Evolutionary conservation across 2,888 invertebrate species (phyloP).

Genomic region (Pecten maximus): DNA sequence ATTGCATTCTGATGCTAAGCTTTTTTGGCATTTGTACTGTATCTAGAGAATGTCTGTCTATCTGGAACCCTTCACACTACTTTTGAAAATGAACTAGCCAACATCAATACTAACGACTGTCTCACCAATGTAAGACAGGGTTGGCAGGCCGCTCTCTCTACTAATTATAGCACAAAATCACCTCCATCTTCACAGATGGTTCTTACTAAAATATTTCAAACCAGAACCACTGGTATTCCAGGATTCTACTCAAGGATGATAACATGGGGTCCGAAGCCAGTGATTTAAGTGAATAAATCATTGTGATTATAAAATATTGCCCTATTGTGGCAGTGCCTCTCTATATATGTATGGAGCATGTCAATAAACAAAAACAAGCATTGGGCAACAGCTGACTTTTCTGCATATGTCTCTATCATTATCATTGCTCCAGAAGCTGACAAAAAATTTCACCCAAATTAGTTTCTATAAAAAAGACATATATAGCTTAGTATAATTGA

Average conservation of each 20-base stretch:
- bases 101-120: neutral
- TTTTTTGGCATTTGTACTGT: slow-evolving; percentile 23
- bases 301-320: too few species aligned
- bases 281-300: too few species aligned
- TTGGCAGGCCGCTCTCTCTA: neutral
- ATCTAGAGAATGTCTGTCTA: slow-evolving; percentile 22
- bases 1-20: slow-evolving; percentile 27
- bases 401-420: too few species aligned
- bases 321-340: too few species aligned
- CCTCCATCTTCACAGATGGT: slow-evolving; percentile 23
- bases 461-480: too few species aligned
- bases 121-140: neutral
- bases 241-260: neutral
- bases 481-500: too few species aligned
- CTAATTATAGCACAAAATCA: slow-evolving; percentile 18
- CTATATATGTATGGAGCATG: too few species aligned
- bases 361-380: too few species aligned
- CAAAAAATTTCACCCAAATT: too few species aligned
- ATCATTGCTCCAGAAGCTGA: too few species aligned
- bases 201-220: slow-evolving; percentile 27
- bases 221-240: slow-evolving; percentile 27
- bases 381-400: too few species aligned
- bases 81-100: slow-evolving; percentile 10
- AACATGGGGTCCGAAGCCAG: too few species aligned
- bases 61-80: neutral